Evolutionary conservation across 2,797 vertebrate genomes (phyloP).

Genomic region (Labeo calbasu): DNA sequence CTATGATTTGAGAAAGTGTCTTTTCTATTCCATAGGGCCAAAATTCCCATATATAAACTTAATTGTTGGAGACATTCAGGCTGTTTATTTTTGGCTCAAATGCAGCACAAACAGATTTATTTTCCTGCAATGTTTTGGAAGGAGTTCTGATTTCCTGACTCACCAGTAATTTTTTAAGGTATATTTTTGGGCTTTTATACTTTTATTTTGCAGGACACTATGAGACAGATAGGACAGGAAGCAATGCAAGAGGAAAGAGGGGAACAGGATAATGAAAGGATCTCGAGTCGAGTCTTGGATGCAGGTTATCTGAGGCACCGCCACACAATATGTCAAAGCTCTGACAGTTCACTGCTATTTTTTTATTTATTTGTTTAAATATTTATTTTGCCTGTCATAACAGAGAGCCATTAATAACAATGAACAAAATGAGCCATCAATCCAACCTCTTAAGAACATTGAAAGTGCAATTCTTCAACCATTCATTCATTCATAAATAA

Average conservation of each 20-base stretch:
- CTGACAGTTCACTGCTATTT: background rate
- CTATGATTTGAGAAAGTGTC: background rate
- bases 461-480: background rate
- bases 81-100: background rate
- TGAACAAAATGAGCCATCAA: background rate
- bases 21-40: background rate
- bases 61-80: background rate
- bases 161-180: background rate
- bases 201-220: slow-evolving; percentile 3
- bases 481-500: no score
- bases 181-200: background rate
- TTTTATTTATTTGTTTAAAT: background rate
- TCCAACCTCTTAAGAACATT: background rate
- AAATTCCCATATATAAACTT: background rate
- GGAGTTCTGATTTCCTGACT: background rate
- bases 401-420: background rate
- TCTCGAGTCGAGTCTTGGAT: background rate
- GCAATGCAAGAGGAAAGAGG: background rate
- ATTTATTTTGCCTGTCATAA: background rate
- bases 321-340: background rate
- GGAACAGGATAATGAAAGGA: slow-evolving; percentile 2
- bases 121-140: background rate
- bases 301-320: background rate
- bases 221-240: background rate
- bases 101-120: background rate